Evolutionary conservation across 2,888 invertebrate genomes (phyloP).

Genomic region (Oxyteleia sp.): DNA sequence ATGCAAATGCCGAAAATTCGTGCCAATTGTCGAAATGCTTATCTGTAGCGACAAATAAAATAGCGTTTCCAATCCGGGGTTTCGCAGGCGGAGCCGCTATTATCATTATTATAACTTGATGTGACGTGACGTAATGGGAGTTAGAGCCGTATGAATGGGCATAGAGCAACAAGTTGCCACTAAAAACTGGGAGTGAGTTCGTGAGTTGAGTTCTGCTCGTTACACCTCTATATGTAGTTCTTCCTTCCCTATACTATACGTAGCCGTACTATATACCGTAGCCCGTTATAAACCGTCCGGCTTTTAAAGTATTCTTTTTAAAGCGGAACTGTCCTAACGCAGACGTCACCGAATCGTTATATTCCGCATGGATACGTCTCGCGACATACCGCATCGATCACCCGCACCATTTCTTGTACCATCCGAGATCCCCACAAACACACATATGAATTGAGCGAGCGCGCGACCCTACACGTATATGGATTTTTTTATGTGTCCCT

Average conservation of each 20-base stretch:
- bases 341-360: conserved; percentile 84
- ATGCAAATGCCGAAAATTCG: conserved; percentile 66
- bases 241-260: conserved; percentile 87
- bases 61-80: conserved; percentile 70
- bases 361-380: conserved; percentile 75
- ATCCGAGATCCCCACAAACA: conserved; percentile 60
- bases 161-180: conserved; percentile 88
- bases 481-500: conserved; percentile 9
- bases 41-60: conserved; percentile 70
- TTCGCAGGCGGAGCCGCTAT: conserved; percentile 79
- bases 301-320: conserved; percentile 88
- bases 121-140: conserved; percentile 88
- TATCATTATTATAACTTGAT: conserved; percentile 88
- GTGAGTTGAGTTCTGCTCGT: conserved; percentile 88
- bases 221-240: conserved; percentile 88
- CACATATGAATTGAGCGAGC: conserved; percentile 32
- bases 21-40: conserved; percentile 70
- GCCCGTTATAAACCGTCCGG: conserved; percentile 87
- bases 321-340: conserved; percentile 87
- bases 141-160: conserved; percentile 88
- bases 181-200: conserved; percentile 88
- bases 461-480: conserved; percentile 12
- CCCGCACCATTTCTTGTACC: conserved; percentile 75
- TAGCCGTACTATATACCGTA: conserved; percentile 83
- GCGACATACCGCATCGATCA: conserved; percentile 79